Conservation (phyloP, 2,797 vertebrate species). For the Perodicticus potto region DNA sequence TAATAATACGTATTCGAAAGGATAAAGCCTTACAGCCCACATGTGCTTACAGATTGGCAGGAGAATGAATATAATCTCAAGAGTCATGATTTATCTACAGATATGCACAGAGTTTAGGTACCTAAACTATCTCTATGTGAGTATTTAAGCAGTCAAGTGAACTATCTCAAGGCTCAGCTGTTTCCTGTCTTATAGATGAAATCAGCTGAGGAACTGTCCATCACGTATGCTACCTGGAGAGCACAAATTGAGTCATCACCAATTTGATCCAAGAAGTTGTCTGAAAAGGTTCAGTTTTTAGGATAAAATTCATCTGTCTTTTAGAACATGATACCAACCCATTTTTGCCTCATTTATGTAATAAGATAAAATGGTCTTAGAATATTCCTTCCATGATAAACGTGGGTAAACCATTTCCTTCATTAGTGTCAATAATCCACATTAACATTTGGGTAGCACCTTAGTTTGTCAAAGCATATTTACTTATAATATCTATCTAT, state of each 20-base stretch:
- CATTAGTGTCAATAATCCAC: neutral
- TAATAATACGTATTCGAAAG: neutral
- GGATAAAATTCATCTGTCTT: neutral
- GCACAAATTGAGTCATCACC: neutral
- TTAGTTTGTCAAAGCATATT: slow-evolving; percentile 30
- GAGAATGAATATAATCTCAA: slow-evolving; percentile 16
- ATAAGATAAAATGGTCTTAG: slow-evolving; percentile 9
- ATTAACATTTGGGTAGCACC: neutral
- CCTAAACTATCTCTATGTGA: neutral
- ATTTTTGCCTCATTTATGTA: slow-evolving; percentile 26
- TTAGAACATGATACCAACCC: neutral
- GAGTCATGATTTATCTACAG: neutral
- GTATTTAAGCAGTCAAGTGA: neutral
- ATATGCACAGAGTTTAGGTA: neutral
- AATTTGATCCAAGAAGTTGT: neutral
- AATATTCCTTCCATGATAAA: neutral
- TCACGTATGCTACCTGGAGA: slow-evolving; percentile 33
- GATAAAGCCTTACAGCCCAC: neutral
- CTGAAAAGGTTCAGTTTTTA: slow-evolving; percentile 34
- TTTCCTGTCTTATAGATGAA: slow-evolving; percentile 26
- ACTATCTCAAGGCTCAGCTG: neutral
- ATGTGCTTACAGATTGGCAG: slow-evolving; percentile 11
- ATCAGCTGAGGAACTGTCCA: slow-evolving; percentile 55
- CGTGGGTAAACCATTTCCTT: neutral
- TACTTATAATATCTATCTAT: neutral